Evolutionary conservation across 2,888 invertebrate species (phyloP).

Genomic region (Omphaloscelis lunosa): DNA sequence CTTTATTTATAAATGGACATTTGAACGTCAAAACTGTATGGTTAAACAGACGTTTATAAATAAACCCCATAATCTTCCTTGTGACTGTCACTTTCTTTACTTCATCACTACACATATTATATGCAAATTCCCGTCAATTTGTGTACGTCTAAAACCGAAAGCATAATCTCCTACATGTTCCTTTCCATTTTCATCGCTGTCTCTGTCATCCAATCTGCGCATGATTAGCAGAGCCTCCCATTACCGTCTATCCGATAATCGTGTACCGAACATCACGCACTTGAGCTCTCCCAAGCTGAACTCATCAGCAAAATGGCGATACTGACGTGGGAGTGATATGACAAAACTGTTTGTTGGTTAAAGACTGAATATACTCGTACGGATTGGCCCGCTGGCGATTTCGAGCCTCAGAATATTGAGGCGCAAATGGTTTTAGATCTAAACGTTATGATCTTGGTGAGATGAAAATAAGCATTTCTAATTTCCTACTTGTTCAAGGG

Average conservation of each 20-base stretch:
- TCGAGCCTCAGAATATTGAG: too few relatives aligned
- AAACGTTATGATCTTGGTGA: not conserved
- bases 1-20: not conserved
- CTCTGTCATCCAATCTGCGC: constrained; percentile 21
- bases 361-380: constrained; percentile 18
- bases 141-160: constrained; percentile 38
- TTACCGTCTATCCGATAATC: constrained; percentile 53
- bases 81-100: constrained; percentile 18
- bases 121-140: constrained; percentile 20
- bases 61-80: not conserved
- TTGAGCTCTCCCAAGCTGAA: constrained; percentile 41
- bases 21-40: not conserved
- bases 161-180: constrained; percentile 17
- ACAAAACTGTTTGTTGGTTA: constrained; percentile 69
- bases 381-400: not conserved
- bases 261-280: constrained; percentile 55
- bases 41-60: not conserved
- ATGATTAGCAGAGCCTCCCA: constrained; percentile 44
- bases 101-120: not conserved
- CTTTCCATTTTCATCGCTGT: constrained; percentile 38
- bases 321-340: constrained; percentile 70
- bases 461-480: not conserved
- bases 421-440: not conserved
- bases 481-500: not conserved
- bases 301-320: constrained; percentile 49